Evolutionary conservation across 2,888 invertebrate genomes (phyloP).

Genomic region (Amiota communis): DNA sequence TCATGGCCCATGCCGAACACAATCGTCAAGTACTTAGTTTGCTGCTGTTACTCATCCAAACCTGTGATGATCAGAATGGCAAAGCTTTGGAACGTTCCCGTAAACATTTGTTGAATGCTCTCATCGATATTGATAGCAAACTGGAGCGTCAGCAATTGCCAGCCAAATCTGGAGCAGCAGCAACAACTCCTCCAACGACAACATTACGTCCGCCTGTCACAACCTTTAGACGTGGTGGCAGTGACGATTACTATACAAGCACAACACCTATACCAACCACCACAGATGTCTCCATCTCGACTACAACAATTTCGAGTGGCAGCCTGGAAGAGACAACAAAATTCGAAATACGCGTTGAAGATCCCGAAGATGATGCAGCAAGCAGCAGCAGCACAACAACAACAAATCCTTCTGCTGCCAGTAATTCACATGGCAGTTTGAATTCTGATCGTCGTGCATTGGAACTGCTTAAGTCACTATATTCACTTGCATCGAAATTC

Average conservation of each 20-base stretch:
- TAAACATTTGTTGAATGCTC: slow-evolving; percentile 79
- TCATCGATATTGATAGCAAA: slow-evolving; percentile 78
- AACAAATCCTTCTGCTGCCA: slow-evolving; percentile 50
- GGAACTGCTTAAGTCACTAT: slow-evolving; percentile 87
- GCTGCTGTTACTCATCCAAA: slow-evolving; percentile 84
- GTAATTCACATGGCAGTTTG: slow-evolving; percentile 38
- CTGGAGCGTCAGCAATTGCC: slow-evolving; percentile 55
- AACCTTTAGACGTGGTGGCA: slow-evolving; percentile 59
- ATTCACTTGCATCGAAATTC: slow-evolving; percentile 87
- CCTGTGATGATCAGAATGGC: slow-evolving; percentile 83
- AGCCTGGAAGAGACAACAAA: slow-evolving; percentile 70
- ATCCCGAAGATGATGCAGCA: slow-evolving; percentile 61
- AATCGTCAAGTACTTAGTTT: slow-evolving; percentile 84
- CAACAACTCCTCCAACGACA: slow-evolving; percentile 42
- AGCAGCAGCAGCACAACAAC: slow-evolving; percentile 34
- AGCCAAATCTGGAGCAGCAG: slow-evolving; percentile 37
- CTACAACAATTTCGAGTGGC: slow-evolving; percentile 44
- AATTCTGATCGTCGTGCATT: slow-evolving; percentile 85
- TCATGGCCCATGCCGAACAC: slow-evolving; percentile 86
- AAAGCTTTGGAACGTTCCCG: slow-evolving; percentile 82
- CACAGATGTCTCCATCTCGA: slow-evolving; percentile 52
- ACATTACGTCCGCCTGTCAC: slow-evolving; percentile 58
- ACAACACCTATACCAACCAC: slow-evolving; percentile 63
- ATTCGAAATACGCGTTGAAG: slow-evolving; percentile 71
- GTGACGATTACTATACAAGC: slow-evolving; percentile 68